Percentiles rank a stretch among this genome's conserved stretches.
Evolutionary conservation across 2,797 vertebrate genomes (phyloP).

Genomic region (Chelmon rostratus): DNA sequence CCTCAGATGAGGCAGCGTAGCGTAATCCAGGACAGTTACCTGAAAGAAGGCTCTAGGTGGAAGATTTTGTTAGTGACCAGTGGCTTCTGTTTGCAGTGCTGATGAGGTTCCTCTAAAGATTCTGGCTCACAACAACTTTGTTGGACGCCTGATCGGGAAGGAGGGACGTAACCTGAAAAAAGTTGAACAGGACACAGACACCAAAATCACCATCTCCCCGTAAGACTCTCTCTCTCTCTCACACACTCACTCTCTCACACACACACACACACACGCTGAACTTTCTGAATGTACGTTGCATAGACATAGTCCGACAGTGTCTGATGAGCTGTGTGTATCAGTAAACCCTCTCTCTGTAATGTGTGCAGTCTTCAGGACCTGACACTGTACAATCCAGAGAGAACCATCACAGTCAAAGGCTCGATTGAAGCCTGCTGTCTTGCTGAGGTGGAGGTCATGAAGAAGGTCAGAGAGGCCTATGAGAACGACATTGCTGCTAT

Average conservation of each 20-base stretch:
- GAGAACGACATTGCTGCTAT: constrained; percentile 96
- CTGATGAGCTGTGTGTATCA: not conserved
- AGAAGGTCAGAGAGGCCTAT: constrained; percentile 95
- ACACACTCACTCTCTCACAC: not conserved
- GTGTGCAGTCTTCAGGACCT: constrained; percentile 91
- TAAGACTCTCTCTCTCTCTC: constrained; percentile 80
- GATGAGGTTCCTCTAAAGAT: constrained; percentile 96
- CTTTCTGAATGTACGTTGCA: not conserved
- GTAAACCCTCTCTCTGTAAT: not conserved
- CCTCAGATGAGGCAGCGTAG: not conserved
- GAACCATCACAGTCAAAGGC: constrained; percentile 95
- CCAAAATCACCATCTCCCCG: constrained; percentile 98
- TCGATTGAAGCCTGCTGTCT: constrained; percentile 91
- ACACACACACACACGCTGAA: not conserved
- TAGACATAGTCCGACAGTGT: not conserved
- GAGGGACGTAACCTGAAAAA: constrained; percentile 97
- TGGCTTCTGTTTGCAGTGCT: constrained; percentile 75
- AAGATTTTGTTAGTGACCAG: not conserved
- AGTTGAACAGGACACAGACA: constrained; percentile 96
- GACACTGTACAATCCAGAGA: constrained; percentile 94
- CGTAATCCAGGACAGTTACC: not conserved
- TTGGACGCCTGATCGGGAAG: constrained; percentile 95
- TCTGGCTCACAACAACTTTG: constrained; percentile 97
- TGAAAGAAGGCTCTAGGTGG: no score
- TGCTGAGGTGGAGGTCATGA: constrained; percentile 95